These are phyloP conservation scores for Agrilus planipennis DNA, from an alignment of 1,140 invertebrate genomes.

Conservation along the genomic window DNA sequence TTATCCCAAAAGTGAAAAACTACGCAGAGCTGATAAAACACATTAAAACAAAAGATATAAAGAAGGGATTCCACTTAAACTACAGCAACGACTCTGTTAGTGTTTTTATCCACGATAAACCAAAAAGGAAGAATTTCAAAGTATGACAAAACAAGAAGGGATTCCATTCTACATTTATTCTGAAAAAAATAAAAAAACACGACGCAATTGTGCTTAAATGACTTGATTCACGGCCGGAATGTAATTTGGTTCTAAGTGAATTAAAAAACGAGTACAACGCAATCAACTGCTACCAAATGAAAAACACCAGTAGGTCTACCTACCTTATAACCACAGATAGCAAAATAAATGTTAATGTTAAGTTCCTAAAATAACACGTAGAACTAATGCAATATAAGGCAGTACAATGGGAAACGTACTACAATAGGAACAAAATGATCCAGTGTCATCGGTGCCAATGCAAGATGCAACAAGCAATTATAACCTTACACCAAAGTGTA, in stretches of 20 bases:
- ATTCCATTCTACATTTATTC: constrained; percentile 10
- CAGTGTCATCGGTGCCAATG: constrained; percentile 29
- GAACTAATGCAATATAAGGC: no score
- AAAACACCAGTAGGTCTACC: background rate
- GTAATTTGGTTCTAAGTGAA: constrained; percentile 3
- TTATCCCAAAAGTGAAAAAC: background rate
- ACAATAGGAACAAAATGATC: constrained; percentile 15
- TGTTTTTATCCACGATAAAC: background rate
- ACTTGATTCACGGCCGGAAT: background rate
- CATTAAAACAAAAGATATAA: background rate
- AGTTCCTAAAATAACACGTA: no score
- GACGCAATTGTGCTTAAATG: constrained; percentile 9
- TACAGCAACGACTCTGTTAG: background rate
- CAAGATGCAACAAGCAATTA: constrained; percentile 26
- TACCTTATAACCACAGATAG: constrained; percentile 6
- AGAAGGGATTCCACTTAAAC: background rate
- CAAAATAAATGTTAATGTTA: no score
- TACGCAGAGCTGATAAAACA: background rate
- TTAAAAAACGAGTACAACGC: background rate
- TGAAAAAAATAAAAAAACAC: constrained; percentile 6
- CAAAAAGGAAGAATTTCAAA: background rate
- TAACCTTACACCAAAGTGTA: constrained; percentile 16
- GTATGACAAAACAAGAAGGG: background rate
- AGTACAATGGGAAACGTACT: constrained; percentile 22
- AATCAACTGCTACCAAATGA: constrained; percentile 1